Conservation (phyloP, 2,888 invertebrate species). For the Sepioteuthis lessoniana region DNA sequence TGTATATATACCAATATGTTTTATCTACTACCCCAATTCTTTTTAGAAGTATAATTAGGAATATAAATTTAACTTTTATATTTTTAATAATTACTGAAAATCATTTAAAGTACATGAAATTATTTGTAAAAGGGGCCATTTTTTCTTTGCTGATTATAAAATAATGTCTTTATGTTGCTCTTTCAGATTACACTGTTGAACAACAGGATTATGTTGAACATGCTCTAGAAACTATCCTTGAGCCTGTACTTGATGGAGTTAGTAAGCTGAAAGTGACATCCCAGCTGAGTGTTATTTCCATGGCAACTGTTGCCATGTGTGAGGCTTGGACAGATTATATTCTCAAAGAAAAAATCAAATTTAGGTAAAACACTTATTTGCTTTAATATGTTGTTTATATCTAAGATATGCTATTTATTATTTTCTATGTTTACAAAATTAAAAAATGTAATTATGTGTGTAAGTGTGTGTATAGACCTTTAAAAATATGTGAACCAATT, state of each 20-base stretch:
- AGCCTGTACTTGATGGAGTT: constrained; percentile 70
- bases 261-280: constrained; percentile 66
- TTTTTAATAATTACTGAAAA: neutral
- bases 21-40: neutral
- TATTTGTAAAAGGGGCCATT: neutral
- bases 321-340: constrained; percentile 71
- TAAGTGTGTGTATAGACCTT: no score
- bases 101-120: neutral
- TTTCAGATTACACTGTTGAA: constrained; percentile 63
- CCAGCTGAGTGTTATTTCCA: constrained; percentile 69
- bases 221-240: constrained; percentile 68
- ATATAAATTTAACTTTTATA: neutral
- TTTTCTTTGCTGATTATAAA: neutral
- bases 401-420: neutral
- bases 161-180: neutral
- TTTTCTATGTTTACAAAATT: neutral
- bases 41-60: neutral
- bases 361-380: constrained; percentile 65
- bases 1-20: neutral
- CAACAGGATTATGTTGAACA: constrained; percentile 69
- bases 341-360: constrained; percentile 71
- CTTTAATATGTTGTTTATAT: neutral
- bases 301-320: constrained; percentile 68
- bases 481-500: no score
- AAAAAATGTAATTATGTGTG: no score